A percentile compares a stretch with the other conserved stretches of the same genome.
These are phyloP conservation scores for Gnatocerus cornutus DNA, from an alignment of 2,888 invertebrate genomes.

Conservation along the genomic window DNA sequence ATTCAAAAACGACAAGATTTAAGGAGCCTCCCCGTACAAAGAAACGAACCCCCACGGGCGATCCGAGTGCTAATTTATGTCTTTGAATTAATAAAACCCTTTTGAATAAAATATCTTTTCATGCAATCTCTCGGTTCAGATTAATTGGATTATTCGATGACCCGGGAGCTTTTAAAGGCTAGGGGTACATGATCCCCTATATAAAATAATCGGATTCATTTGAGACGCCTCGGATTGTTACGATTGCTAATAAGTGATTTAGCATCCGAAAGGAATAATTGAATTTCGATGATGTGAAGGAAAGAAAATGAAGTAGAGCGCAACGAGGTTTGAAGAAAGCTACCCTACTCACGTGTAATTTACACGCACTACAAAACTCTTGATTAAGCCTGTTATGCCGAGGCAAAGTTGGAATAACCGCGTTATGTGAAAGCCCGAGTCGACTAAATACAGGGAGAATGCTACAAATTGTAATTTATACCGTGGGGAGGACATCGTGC, in stretches of 20 bases:
- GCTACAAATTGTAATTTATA: slow-evolving; percentile 30
- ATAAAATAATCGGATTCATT: slow-evolving; percentile 40
- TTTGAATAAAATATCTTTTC: slow-evolving; percentile 34
- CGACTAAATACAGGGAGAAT: slow-evolving; percentile 21
- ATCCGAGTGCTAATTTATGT: slow-evolving; percentile 35
- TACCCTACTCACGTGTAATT: slow-evolving; percentile 18
- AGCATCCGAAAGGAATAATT: slow-evolving; percentile 28
- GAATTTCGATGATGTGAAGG: background rate
- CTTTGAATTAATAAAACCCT: slow-evolving; percentile 37
- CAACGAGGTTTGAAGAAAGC: background rate
- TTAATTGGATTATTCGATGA: slow-evolving; percentile 44
- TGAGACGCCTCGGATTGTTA: slow-evolving; percentile 23
- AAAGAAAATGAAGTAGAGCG: background rate
- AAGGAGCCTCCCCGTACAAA: slow-evolving; percentile 2
- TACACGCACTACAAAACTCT: slow-evolving; percentile 20
- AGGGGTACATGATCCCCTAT: slow-evolving; percentile 13
- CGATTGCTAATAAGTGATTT: slow-evolving; percentile 13
- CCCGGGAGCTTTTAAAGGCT: slow-evolving; percentile 29
- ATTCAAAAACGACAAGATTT: slow-evolving; percentile 31
- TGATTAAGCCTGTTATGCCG: slow-evolving; percentile 34
- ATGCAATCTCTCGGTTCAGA: slow-evolving; percentile 29
- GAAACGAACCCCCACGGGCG: slow-evolving; percentile 16
- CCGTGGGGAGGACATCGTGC: background rate
- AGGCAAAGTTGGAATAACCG: slow-evolving; percentile 33
- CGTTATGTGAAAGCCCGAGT: slow-evolving; percentile 25